Evolutionary conservation across 2,797 vertebrate species (phyloP).

Genomic region (Pseudotriccus pelzelni): DNA sequence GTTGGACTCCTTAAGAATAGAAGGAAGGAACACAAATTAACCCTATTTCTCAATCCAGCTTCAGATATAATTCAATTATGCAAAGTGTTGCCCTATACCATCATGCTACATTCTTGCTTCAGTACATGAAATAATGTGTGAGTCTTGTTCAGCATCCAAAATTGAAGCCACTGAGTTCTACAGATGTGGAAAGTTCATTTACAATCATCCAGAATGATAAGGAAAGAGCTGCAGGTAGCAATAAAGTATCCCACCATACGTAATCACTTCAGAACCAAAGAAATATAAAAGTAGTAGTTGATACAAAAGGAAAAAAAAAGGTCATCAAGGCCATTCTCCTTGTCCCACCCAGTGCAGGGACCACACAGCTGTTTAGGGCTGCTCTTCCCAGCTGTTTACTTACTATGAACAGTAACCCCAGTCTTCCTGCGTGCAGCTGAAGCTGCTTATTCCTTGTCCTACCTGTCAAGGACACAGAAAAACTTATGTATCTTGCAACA

Average conservation of each 20-base stretch:
- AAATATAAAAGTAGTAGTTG: not conserved
- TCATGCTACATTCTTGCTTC: not conserved
- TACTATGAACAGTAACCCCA: not conserved
- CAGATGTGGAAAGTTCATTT: conserved; percentile 5
- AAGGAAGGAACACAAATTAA: not conserved
- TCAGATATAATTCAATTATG: not conserved
- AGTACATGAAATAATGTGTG: not conserved
- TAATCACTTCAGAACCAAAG: not conserved
- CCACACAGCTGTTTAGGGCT: not conserved
- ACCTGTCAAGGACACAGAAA: not conserved
- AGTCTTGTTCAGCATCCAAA: conserved; percentile 37
- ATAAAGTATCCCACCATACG: not conserved
- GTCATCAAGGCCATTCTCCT: not conserved
- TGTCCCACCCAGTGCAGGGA: not conserved
- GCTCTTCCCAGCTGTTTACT: not conserved
- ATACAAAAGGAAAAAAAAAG: not conserved
- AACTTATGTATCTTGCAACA: not conserved
- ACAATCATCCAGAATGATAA: not conserved
- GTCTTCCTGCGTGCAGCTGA: not conserved
- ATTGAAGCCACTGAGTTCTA: not conserved
- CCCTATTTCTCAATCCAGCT: not conserved
- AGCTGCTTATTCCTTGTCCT: not conserved
- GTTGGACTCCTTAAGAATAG: not conserved
- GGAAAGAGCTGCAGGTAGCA: not conserved
- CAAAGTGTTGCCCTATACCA: not conserved